phyloP scores from a whole-genome alignment of 2,113 vertebrate genomes.

The Channa argus region DNA sequence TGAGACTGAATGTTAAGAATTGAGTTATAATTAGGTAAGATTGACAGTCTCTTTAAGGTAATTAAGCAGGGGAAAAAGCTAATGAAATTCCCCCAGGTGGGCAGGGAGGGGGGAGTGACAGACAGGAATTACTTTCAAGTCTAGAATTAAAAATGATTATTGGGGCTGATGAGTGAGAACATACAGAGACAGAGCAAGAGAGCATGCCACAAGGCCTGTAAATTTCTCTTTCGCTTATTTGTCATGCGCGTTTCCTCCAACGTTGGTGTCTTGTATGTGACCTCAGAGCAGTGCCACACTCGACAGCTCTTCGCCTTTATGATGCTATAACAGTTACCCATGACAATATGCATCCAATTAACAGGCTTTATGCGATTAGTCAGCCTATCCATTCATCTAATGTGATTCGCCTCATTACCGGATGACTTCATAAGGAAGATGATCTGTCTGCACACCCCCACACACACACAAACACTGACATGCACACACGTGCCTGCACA shows the following conservation, averaged over 20 bases:
- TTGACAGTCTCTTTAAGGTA: conserved; percentile 79
- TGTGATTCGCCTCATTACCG: conserved; percentile 74
- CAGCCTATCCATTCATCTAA: conserved; percentile 76
- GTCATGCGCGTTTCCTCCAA: conserved; percentile 63
- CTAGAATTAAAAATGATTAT: conserved; percentile 69
- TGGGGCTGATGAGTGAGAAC: conserved; percentile 45
- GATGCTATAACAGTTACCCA: conserved; percentile 74
- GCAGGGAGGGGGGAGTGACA: conserved; percentile 26
- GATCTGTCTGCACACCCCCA: conserved; percentile 54
- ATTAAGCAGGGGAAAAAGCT: conserved; percentile 72
- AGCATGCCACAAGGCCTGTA: neutral
- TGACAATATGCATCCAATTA: conserved; percentile 83
- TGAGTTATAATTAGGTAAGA: conserved; percentile 78
- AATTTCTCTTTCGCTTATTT: conserved; percentile 63
- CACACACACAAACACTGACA: conserved; percentile 3
- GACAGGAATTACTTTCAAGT: conserved; percentile 53
- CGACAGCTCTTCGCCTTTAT: conserved; percentile 56
- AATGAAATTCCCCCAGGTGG: conserved; percentile 75
- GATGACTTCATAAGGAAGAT: conserved; percentile 74
- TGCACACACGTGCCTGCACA: neutral
- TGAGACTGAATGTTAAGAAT: conserved; percentile 58
- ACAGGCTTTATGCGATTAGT: conserved; percentile 78
- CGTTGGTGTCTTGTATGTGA: conserved; percentile 49
- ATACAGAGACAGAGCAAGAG: conserved; percentile 24
- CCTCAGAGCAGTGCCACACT: conserved; percentile 59